Conservation (phyloP, 1,140 invertebrate species). For the Orchestia grillus region DNA sequence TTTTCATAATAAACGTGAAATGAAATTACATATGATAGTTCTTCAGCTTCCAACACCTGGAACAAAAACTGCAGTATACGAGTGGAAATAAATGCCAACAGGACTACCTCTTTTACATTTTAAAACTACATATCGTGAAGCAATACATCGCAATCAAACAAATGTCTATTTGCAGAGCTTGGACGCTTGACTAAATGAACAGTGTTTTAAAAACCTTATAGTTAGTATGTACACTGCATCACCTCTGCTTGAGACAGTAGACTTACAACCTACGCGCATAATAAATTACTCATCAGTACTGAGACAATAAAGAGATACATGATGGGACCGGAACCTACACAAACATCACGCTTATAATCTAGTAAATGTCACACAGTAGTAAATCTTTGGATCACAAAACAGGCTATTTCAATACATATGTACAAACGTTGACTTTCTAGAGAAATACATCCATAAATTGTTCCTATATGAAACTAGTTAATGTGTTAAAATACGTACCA, state of each 20-base stretch:
- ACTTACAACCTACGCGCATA: background rate
- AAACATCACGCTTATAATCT: conserved; percentile 8
- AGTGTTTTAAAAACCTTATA: background rate
- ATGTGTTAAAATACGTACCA: conserved; percentile 25
- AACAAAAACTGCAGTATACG: background rate
- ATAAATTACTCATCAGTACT: background rate
- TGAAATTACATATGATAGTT: background rate
- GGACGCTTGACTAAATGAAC: background rate
- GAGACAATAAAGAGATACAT: background rate
- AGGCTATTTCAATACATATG: background rate
- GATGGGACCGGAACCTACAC: background rate
- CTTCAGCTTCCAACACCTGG: background rate
- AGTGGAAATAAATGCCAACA: background rate
- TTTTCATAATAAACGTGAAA: background rate
- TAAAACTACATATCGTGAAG: background rate
- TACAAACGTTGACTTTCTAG: background rate
- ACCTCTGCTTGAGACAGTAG: background rate
- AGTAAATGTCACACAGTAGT: background rate
- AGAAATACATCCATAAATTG: conserved; percentile 40
- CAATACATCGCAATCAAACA: background rate
- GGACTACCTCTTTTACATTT: background rate
- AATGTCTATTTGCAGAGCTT: background rate
- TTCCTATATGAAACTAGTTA: conserved; percentile 35
- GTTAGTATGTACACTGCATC: background rate
- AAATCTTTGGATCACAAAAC: conserved; percentile 26